Base-by-base conservation (phyloP, 2,113 vertebrate genomes). In the Sisor rabdophorus region DNA sequence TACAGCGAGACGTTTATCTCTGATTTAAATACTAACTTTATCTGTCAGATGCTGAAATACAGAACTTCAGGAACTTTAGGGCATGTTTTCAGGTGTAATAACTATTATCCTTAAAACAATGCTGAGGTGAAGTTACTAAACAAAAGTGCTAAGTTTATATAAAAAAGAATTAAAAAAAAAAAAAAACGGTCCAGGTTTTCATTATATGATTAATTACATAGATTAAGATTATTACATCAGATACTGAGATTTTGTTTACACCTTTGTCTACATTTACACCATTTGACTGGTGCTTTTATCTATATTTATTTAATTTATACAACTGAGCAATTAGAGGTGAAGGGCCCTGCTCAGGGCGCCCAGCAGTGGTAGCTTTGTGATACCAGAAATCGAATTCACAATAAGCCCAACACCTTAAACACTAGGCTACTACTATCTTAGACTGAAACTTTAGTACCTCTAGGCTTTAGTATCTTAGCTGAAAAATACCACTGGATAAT, bases 21-120 rank as follows among this genome's bases (percentile, higher is more conserved):
- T 87, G 84, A 75, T 53, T 71, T 74, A 79, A 84, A 84, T 78
- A 72, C 58, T 60, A n/a, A 77, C 47, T 53, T 77, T 26, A 28
- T 69, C 55, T 28, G 58, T 64, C 58, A 48, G 48, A 64, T 47
- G n/a, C 44, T 19, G 28, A 53, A 78, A 71, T 47, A 63, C 56
- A 11, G 61, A 44, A 24, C 44, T 63, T 22, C 22, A n/a, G 28
- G 61, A 44, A 24, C 44, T 63, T 22, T 36, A n/a, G 28, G 53
- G 65, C 48, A 68, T 52, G 50, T 10, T 64, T 30, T 47, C 32
- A 28, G 50, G 48, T 36, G 30, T 12, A 56, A 47, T 13, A 60
- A 75, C n/a, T n/a, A n/a, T n/a, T n/a, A n/a, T 48, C 28, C 0
- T 24, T 11, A 64, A 8, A 20, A 75, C 28, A 75, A 28, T 53